Conservation (phyloP, 2,888 invertebrate genomes). For the Stenurella melanura region DNA sequence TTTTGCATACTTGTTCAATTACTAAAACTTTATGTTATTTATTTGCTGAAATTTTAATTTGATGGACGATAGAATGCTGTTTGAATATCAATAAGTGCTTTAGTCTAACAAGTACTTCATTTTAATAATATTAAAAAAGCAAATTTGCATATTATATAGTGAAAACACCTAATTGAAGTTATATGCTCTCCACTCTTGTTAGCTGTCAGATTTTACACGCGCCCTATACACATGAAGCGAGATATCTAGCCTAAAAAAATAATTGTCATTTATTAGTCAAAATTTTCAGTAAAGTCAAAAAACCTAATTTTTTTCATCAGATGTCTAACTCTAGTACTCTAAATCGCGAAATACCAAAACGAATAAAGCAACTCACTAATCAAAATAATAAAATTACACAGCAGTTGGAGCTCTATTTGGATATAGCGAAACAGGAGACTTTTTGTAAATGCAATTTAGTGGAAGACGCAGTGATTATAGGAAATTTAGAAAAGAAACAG, state of each 20-base stretch:
- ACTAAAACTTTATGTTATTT: too few species aligned
- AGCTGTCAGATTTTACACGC: too few species aligned
- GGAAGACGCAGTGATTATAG: slow-evolving; percentile 47
- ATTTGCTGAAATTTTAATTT: too few species aligned
- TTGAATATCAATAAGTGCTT: too few species aligned
- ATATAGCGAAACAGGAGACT: slow-evolving; percentile 54
- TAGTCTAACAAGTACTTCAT: too few species aligned
- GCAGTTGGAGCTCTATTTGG: slow-evolving; percentile 53
- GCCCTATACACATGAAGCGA: too few species aligned
- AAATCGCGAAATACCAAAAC: slow-evolving; percentile 52
- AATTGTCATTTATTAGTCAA: slow-evolving; percentile 21
- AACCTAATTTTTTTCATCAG: neutral
- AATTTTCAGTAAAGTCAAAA: neutral
- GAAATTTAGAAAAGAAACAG: slow-evolving; percentile 56
- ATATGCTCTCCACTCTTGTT: too few species aligned
- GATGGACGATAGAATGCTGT: too few species aligned
- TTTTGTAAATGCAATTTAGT: slow-evolving; percentile 41
- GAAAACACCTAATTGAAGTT: too few species aligned
- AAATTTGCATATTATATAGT: too few species aligned
- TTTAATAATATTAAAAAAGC: too few species aligned
- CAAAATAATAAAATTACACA: slow-evolving; percentile 57
- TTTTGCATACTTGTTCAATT: too few species aligned
- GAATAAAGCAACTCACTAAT: slow-evolving; percentile 58
- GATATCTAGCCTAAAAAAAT: slow-evolving; percentile 9
- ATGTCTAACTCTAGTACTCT: slow-evolving; percentile 19